Evolutionary conservation across 92 coral and sea anemone species (phyloP), one percentile per base, ranked within the genome.

Genomic region (Actinernus sp.): DNA sequence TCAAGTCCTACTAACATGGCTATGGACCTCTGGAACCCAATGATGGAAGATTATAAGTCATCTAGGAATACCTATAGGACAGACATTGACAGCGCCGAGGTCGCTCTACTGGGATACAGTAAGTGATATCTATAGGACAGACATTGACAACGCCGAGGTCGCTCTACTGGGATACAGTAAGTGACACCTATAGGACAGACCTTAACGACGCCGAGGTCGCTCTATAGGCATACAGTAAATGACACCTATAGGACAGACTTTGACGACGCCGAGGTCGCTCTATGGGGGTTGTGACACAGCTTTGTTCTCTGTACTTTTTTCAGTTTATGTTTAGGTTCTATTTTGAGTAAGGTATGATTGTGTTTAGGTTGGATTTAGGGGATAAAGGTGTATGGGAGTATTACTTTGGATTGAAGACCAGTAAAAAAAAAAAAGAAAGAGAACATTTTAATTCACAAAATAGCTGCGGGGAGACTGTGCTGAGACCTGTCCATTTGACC

Each of bases 81-180:
- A 0, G 57, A 91, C 23, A 61, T 84, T 16, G 97, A 84, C 50
- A 93, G 91, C 63, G 40, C 83, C 20, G 97, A 93, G 36, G 78
- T 93, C 26, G 98, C 91, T 13, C 56, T 94, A 26, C 91, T 78
- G 36, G 98, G 98, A 48, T 87, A 87, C 51, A 90, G 98, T 93
- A 86, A 51, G 98, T 86, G 16, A 19, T 41, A n/a, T n/a, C 0
- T 94, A 94, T 65, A 73, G 71, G 17, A 77, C 89, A 0, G 57
- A 91, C 23, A 61, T 84, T 16, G 97, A 84, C 50, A 93, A 94
- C 63, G 40, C 83, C 20, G 97, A 93, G 36, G 78, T 93, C 26
- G 98, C 91, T 13, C 56, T 94, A 26, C 91, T 78, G 36, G 98
- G 98, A 48, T 87, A 87, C 51, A 90, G 98, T 93, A 86, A 51